A percentile compares a stretch with the other conserved stretches of the same genome.
Conservation (phyloP, 2,113 vertebrate genomes). For the Lutjanus erythropterus region DNA sequence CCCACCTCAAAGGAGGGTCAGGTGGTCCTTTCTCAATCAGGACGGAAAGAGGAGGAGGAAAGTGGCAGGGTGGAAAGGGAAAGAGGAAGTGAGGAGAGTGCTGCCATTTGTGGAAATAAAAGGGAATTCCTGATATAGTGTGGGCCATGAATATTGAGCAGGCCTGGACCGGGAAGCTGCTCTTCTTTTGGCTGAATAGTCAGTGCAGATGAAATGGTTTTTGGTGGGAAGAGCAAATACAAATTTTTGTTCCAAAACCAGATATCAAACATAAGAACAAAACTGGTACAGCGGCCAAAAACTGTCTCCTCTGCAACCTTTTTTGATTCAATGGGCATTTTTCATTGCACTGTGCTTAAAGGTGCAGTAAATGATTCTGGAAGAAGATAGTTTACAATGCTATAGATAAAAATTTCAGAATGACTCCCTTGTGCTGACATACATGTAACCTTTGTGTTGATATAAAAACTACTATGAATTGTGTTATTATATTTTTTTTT, state of each 20-base stretch:
- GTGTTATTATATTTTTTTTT: no score
- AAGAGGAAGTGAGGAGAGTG: slow-evolving; percentile 53
- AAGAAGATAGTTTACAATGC: background rate
- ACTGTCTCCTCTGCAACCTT: background rate
- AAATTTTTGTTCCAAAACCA: slow-evolving; percentile 1
- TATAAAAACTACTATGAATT: background rate
- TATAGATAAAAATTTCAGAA: background rate
- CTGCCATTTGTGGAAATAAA: slow-evolving; percentile 71
- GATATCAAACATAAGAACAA: background rate
- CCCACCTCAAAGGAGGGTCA: slow-evolving; percentile 67
- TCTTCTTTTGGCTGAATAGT: slow-evolving; percentile 26
- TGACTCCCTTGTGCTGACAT: background rate
- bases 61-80: slow-evolving; percentile 60
- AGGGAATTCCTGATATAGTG: slow-evolving; percentile 70
- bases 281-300: background rate
- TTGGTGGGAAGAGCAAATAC: slow-evolving; percentile 1
- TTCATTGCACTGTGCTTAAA: background rate
- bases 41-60: slow-evolving; percentile 52
- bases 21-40: slow-evolving; percentile 68
- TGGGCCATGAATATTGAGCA: slow-evolving; percentile 52
- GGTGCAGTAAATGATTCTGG: no score
- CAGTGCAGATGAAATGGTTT: slow-evolving; percentile 21
- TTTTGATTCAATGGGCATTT: background rate
- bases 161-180: slow-evolving; percentile 21
- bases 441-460: background rate